Conservation (phyloP, 2,113 vertebrate species). For the Otocyon megalotis region DNA sequence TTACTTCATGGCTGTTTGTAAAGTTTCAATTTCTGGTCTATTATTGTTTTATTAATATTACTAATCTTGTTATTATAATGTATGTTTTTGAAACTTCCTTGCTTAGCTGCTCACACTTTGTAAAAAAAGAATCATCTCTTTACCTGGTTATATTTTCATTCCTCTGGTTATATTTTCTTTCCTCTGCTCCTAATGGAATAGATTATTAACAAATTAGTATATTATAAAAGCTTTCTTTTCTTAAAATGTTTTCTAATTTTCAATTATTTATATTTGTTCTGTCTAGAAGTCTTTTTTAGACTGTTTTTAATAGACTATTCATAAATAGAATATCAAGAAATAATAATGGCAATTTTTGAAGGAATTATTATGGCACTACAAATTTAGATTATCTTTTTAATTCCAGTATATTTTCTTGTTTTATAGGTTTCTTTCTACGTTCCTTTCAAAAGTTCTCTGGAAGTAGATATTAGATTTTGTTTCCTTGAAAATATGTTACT, state of each 20-base stretch:
- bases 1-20: background rate
- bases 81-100: background rate
- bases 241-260: background rate
- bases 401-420: background rate
- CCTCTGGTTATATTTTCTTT: background rate
- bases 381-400: background rate
- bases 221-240: background rate
- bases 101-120: background rate
- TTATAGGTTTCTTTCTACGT: background rate
- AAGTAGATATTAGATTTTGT: background rate
- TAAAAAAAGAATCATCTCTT: background rate
- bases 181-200: background rate
- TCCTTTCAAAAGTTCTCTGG: background rate
- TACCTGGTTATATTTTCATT: background rate
- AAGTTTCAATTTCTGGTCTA: background rate
- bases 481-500: background rate
- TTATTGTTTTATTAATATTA: background rate
- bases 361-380: background rate
- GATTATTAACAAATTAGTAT: background rate
- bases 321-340: background rate
- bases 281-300: background rate
- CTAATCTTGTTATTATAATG: background rate
- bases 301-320: background rate
- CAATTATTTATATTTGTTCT: background rate
- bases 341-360: background rate